phyloP scores from a whole-genome alignment of 2,113 vertebrate species.

The Octodon degus region DNA sequence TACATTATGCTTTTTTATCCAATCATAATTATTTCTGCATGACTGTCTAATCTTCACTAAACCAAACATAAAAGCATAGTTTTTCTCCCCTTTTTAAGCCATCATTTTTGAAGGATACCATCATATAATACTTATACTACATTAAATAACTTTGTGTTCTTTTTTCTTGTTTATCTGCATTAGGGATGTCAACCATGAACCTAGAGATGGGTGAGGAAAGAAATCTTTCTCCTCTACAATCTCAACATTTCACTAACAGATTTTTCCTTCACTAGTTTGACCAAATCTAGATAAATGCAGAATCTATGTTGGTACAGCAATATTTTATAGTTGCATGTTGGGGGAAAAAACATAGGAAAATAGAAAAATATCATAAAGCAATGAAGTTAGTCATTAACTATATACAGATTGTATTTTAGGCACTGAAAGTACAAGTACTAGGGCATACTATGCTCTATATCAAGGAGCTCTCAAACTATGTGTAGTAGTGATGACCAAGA shows the following conservation, averaged over 20 bases:
- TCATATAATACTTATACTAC: background rate
- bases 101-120: background rate
- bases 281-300: background rate
- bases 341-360: slow-evolving; percentile 33
- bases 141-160: background rate
- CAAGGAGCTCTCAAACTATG: background rate
- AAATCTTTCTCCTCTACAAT: background rate
- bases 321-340: background rate
- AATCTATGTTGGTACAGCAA: background rate
- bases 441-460: background rate
- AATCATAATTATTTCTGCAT: background rate
- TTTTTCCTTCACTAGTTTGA: background rate
- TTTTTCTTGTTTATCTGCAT: background rate
- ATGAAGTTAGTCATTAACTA: slow-evolving; percentile 33
- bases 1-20: background rate
- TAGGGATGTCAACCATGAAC: background rate
- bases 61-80: background rate
- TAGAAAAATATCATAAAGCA: slow-evolving; percentile 40
- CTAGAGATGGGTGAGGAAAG: background rate
- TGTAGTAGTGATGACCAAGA: background rate
- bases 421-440: background rate
- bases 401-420: background rate
- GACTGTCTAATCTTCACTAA: background rate
- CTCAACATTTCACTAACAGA: background rate
- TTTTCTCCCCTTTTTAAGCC: background rate